Evolutionary conservation across 2,888 invertebrate genomes (phyloP), one percentile per base, ranked within the genome.

Genomic region (Cryptocephalus moraei): DNA sequence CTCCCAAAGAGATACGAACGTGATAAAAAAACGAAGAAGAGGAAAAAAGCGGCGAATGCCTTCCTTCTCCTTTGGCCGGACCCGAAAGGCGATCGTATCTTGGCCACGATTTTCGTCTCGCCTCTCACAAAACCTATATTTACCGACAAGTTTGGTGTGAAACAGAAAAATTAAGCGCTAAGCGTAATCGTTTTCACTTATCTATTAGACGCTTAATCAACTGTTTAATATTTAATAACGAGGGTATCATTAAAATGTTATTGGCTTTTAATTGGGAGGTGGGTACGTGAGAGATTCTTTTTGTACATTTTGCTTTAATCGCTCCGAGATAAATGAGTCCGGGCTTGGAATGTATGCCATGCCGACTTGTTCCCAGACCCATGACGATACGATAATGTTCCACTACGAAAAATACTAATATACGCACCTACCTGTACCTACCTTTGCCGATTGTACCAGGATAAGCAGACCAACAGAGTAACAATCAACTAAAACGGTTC

Each of bases 111-210:
- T 64, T 55, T 50, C 51, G 49, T 46, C 22, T 49, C 45, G 49
- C 47, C 52, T 56, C 54, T 53, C 51, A 55, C 55, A 54, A 60
- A 59, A 61, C 62, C 59, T 59, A 60, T 59, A 60, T 62, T 62
- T 62, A 60, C 59, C 59, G 58, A 59, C 56, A 36, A 55, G 55
- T 54, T 46, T 50, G 59, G 60, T 60, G 62, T 57, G 60, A 62
- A 61, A 59, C 60, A 55, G 58, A 59, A 61, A 60, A 59, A 60
- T 56, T 55, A 55, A 56, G 54, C 50, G 59, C 60, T 60, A 52
- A 56, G 53, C 52, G 53, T 55, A 59, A 59, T 59, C 56, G 54
- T 54, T 56, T 56, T 50, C 50, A 48, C 49, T 56, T 56, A 53
- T 53, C 52, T 54, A 49, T 53, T 55, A 53, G 50, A 50, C 47